These are phyloP conservation scores for Acrobasis suavella DNA, from an alignment of 2,888 invertebrate species.

Conservation along the genomic window DNA sequence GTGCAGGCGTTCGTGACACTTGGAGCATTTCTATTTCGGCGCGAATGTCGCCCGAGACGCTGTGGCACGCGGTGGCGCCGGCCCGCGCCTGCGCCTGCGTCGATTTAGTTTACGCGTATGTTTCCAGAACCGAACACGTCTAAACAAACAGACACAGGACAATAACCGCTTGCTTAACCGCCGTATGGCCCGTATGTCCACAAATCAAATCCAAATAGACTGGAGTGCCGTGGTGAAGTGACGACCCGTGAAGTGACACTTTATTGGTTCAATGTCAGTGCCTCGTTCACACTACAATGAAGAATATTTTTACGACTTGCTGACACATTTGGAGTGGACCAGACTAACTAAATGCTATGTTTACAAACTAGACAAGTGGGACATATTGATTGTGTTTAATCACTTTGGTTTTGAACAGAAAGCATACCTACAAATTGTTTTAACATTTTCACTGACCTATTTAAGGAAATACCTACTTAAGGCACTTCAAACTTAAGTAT, in stretches of 20 bases:
- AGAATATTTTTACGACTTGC: constrained; percentile 18
- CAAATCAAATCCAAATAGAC: constrained; percentile 29
- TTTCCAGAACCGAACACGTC: constrained; percentile 59
- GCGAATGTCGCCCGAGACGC: constrained; percentile 58
- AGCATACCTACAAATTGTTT: not conserved
- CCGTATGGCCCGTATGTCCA: constrained; percentile 10
- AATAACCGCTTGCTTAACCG: constrained; percentile 12
- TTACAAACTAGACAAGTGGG: not conserved
- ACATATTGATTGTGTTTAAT: not conserved
- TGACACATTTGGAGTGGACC: constrained; percentile 7
- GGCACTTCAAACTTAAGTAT: no score
- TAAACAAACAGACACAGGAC: constrained; percentile 38
- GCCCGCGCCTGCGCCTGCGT: constrained; percentile 53
- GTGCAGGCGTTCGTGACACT: constrained; percentile 41
- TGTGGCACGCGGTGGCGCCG: constrained; percentile 43
- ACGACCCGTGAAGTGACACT: constrained; percentile 12
- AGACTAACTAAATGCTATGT: constrained; percentile 4
- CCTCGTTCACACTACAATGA: constrained; percentile 18
- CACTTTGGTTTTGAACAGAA: not conserved
- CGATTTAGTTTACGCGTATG: constrained; percentile 67
- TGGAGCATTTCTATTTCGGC: constrained; percentile 74
- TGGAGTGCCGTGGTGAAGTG: constrained; percentile 13
- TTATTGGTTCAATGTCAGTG: constrained; percentile 20
- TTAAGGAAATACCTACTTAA: no score
- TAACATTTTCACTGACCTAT: not conserved